A percentile compares a stretch with the other conserved stretches of the same genome.
Conservation (phyloP, 2,113 vertebrate species). For the Austrofundulus limnaeus region DNA sequence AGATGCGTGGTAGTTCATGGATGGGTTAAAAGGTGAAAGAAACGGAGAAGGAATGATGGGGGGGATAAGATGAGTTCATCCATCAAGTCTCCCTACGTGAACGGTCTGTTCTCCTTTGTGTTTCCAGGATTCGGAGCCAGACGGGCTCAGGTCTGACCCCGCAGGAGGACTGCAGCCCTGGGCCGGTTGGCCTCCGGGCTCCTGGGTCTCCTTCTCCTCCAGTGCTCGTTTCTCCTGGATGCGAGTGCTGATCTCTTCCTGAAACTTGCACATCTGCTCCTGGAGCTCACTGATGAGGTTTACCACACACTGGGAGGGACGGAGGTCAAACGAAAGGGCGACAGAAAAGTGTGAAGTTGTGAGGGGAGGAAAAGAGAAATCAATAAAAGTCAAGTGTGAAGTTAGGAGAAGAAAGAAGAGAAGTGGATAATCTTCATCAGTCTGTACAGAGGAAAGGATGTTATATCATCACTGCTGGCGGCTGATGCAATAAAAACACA, state of each 20-base stretch:
- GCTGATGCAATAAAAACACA: neutral
- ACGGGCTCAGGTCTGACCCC: slow-evolving; percentile 49
- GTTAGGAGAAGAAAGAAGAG: neutral
- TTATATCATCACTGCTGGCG: slow-evolving; percentile 11
- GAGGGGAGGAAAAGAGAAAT: slow-evolving; percentile 24
- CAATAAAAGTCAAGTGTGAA: slow-evolving; percentile 10
- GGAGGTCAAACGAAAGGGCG: slow-evolving; percentile 36
- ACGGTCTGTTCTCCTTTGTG: slow-evolving; percentile 83
- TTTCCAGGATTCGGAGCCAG: slow-evolving; percentile 58
- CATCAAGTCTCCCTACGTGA: slow-evolving; percentile 87
- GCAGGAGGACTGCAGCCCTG: slow-evolving; percentile 53
- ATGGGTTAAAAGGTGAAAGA: slow-evolving; percentile 54
- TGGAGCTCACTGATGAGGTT: slow-evolving; percentile 98
- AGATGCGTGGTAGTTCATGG: slow-evolving; percentile 46
- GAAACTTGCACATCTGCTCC: slow-evolving; percentile 98
- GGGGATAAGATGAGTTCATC: slow-evolving; percentile 66
- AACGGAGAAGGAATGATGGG: slow-evolving; percentile 40
- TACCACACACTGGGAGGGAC: slow-evolving; percentile 89
- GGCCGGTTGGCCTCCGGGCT: slow-evolving; percentile 54
- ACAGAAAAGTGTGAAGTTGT: slow-evolving; percentile 27
- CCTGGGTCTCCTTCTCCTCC: slow-evolving; percentile 76
- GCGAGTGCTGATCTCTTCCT: slow-evolving; percentile 94
- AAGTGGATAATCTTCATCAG: slow-evolving; percentile 27
- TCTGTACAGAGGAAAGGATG: slow-evolving; percentile 13
- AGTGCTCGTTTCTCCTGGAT: slow-evolving; percentile 91